phyloP scores from a whole-genome alignment of 2,797 vertebrate genomes.

The Pseudopleuronectes americanus region DNA sequence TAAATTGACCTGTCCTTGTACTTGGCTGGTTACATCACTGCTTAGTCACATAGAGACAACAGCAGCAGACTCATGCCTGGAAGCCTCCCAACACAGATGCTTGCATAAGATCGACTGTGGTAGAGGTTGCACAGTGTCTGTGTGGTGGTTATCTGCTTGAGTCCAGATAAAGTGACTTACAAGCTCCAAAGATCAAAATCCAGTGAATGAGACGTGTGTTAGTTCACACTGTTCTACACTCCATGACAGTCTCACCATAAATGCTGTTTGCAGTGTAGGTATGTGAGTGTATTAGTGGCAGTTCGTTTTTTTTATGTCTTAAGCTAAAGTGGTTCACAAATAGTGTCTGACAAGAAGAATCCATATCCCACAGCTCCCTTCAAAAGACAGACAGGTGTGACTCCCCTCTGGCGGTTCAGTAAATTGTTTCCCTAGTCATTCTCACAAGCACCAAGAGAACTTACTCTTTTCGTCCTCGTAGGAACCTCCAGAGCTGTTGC shows the following conservation, averaged over 20 bases:
- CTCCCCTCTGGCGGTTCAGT: neutral
- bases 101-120: conserved; percentile 34
- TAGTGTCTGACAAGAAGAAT: conserved; percentile 36
- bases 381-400: conserved; percentile 23
- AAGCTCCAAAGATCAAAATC: neutral
- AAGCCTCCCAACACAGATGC: conserved; percentile 10
- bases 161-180: conserved; percentile 15
- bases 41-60: conserved; percentile 32
- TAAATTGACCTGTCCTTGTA: neutral
- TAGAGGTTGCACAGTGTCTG: conserved; percentile 15
- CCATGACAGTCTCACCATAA: too few relatives aligned
- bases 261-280: neutral
- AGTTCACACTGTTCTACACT: neutral
- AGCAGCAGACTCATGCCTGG: conserved; percentile 14
- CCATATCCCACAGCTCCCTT: conserved; percentile 28
- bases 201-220: too few relatives aligned
- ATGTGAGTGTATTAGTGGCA: conserved; percentile 6
- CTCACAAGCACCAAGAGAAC: conserved; percentile 57
- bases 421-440: conserved; percentile 8
- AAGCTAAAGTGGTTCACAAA: neutral
- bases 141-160: neutral
- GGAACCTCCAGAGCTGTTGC: conserved; percentile 98
- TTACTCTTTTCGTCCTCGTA: conserved; percentile 98
- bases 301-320: neutral
- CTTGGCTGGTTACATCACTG: conserved; percentile 2